A percentile compares a stretch with the other conserved stretches of the same genome.
Conservation (phyloP, 2,888 invertebrate species). For the Crematogaster levior region DNA sequence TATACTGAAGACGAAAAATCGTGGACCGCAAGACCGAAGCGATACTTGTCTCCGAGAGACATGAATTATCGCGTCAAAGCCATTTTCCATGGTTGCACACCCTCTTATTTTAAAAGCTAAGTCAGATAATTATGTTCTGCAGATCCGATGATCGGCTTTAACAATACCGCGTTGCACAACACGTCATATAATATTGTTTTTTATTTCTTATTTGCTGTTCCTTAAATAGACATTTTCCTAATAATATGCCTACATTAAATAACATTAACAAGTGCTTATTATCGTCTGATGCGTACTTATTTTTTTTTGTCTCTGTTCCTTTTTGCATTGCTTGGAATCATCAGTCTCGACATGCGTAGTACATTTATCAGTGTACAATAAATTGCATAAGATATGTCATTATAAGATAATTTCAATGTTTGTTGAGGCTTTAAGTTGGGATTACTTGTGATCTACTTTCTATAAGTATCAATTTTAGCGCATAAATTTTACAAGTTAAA, state of each 20-base stretch:
- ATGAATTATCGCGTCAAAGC: background rate
- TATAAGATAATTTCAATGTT: background rate
- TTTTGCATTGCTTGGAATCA: too few relatives aligned
- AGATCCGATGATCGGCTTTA: background rate
- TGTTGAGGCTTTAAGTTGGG: background rate
- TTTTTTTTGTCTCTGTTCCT: too few relatives aligned
- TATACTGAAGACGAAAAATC: background rate
- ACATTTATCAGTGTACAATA: background rate
- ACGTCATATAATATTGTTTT: background rate
- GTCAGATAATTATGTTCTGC: background rate
- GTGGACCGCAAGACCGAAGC: background rate
- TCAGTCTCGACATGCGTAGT: too few relatives aligned
- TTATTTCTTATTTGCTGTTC: background rate
- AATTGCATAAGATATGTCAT: background rate
- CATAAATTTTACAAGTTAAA: background rate
- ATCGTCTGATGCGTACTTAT: background rate
- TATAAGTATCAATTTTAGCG: background rate
- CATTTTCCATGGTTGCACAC: background rate
- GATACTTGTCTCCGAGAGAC: background rate
- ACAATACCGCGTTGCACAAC: background rate
- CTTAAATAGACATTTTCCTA: background rate
- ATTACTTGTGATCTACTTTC: background rate
- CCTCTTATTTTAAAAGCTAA: background rate
- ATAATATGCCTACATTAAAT: too few relatives aligned
- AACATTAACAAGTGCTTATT: background rate